Base-by-base conservation (phyloP, 2,797 vertebrate genomes). In the Geotrypetes seraphini region DNA sequence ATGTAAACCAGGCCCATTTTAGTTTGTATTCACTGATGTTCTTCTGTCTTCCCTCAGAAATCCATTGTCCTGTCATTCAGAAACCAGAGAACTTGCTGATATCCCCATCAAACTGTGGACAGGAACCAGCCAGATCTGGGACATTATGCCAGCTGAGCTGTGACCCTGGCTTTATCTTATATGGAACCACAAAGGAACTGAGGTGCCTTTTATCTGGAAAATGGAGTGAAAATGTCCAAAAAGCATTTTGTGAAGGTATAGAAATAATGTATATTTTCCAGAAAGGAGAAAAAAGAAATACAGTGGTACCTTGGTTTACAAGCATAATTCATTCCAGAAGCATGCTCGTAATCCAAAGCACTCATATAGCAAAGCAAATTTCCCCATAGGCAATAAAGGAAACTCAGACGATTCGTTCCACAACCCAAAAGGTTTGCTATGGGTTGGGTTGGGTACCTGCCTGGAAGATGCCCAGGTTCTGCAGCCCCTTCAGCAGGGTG, bases 171-270 rank as follows among this genome's bases (percentile, higher is more conserved):
- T 96, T 91, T 57, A 12, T 64, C 40, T 81, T 96, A 39, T 81
- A 72, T 24, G 92, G 88, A 36, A 66, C 79, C 45, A 72, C 53
- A 56, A 69, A 72, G 50, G 84, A 87, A 44, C 60, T 88, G 7
- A 83, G 66, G 49, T 98, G 95, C 50, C 51, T 86, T 40, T 63
- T 70, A 36, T 84, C 81, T 19, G 93, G 93, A 23, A 87, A 77
- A 66, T 98, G 95, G 95, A 96, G 76, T 20, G 63, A 73, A 38
- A 75, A 74, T 50, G 46, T 87, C 50, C 66, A 88, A 40, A 79
- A 82, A 39, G 83, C 83, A 47, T 47, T 60, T 31, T 98, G 95
- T 58, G 75, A 75, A 91, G 95, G 95, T 97, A 78, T 25, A 46
- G 29, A 49, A 11, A 23, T 21, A 16, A 24, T 33, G 18, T 29